Evolutionary conservation across 2,888 invertebrate species (phyloP).

Genomic region (Thera obeliscata): DNA sequence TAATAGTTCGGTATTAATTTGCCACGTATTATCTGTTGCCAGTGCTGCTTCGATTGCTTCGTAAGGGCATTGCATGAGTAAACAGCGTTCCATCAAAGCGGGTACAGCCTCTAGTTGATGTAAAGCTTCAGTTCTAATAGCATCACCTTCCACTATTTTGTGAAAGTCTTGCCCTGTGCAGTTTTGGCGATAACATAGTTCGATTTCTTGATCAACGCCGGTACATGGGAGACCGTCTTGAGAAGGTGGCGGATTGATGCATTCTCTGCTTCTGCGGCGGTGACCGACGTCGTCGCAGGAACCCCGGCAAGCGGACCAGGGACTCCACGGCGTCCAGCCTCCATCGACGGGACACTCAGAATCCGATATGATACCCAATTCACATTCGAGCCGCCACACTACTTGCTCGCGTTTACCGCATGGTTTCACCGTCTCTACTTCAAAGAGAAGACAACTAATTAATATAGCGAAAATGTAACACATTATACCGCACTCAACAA

Average conservation of each 20-base stretch:
- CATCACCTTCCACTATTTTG: slow-evolving; percentile 63
- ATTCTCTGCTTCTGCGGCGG: slow-evolving; percentile 66
- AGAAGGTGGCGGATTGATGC: slow-evolving; percentile 73
- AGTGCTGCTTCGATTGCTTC: slow-evolving; percentile 71
- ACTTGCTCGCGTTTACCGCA: slow-evolving; percentile 57
- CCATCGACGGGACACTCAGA: slow-evolving; percentile 77
- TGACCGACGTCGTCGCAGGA: slow-evolving; percentile 76
- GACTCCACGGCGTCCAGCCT: slow-evolving; percentile 77
- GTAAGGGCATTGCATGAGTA: slow-evolving; percentile 73
- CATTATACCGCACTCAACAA: not conserved
- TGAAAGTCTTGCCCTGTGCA: slow-evolving; percentile 73
- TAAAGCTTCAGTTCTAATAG: slow-evolving; percentile 63
- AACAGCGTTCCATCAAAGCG: slow-evolving; percentile 71
- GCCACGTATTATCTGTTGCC: slow-evolving; percentile 69
- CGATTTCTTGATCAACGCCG: slow-evolving; percentile 68
- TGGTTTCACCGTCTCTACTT: slow-evolving; percentile 57
- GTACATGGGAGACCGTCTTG: slow-evolving; percentile 71
- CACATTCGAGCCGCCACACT: slow-evolving; percentile 76
- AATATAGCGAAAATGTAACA: not conserved
- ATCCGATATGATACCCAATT: slow-evolving; percentile 67
- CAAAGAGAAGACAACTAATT: slow-evolving; percentile 1
- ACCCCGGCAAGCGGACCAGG: slow-evolving; percentile 76
- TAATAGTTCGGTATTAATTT: slow-evolving; percentile 64
- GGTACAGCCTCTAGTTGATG: slow-evolving; percentile 70
- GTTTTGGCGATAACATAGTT: slow-evolving; percentile 69